phyloP scores from a whole-genome alignment of 2,797 vertebrate genomes.

The Gymnoscopelus braueri region DNA sequence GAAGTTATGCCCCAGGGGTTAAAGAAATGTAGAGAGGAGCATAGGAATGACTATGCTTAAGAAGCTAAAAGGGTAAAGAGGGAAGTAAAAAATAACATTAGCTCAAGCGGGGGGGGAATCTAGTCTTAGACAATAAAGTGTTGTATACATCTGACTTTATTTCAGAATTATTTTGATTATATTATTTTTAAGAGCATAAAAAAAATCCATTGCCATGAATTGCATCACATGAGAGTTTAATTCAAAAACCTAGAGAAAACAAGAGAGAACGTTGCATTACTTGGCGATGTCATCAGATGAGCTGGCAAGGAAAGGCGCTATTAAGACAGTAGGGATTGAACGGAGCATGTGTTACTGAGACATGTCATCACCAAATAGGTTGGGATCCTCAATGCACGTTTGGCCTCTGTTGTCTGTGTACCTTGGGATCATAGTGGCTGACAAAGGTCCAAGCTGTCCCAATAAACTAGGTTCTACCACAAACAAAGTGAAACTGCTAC shows the following conservation, averaged over 20 bases:
- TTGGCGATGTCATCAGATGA: slow-evolving; percentile 82
- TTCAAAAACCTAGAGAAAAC: slow-evolving; percentile 70
- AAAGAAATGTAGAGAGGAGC: not conserved
- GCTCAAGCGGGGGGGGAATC: slow-evolving; percentile 32
- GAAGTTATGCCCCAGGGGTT: not conserved
- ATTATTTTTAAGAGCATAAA: slow-evolving; percentile 64
- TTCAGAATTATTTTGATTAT: slow-evolving; percentile 64
- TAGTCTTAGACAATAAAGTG: slow-evolving; percentile 45
- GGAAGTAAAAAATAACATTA: slow-evolving; percentile 29
- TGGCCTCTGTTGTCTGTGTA: slow-evolving; percentile 35
- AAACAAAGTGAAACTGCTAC: slow-evolving; percentile 6
- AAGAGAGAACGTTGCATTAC: slow-evolving; percentile 72
- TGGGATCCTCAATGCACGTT: slow-evolving; percentile 30
- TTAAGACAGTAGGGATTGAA: slow-evolving; percentile 64
- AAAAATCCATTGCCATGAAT: slow-evolving; percentile 72
- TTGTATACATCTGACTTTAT: slow-evolving; percentile 40
- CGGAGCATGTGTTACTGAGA: slow-evolving; percentile 68
- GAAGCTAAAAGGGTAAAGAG: not conserved
- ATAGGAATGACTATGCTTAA: no score
- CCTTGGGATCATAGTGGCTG: slow-evolving; percentile 24
- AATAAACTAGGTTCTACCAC: slow-evolving; percentile 15
- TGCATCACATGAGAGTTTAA: slow-evolving; percentile 81
- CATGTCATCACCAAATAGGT: slow-evolving; percentile 79
- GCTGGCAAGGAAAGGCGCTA: slow-evolving; percentile 56
- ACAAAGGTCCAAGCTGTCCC: slow-evolving; percentile 16